phyloP scores from a whole-genome alignment of 1,140 invertebrate species.

The Danaus plexippus region DNA sequence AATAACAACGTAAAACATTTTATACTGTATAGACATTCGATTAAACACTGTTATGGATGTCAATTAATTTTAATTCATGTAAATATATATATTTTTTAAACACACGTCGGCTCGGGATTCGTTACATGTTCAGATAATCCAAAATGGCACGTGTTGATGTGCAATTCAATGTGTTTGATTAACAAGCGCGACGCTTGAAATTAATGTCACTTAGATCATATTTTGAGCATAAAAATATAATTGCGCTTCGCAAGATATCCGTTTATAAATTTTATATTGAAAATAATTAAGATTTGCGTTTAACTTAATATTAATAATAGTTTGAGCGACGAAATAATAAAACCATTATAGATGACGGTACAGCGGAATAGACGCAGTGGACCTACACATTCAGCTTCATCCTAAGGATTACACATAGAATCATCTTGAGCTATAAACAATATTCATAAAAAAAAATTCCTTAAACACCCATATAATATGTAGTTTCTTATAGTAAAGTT shows the following conservation, averaged over 20 bases:
- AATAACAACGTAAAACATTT: slow-evolving; percentile 65
- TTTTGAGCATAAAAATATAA: too few species aligned
- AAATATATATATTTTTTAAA: slow-evolving; percentile 4
- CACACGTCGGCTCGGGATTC: slow-evolving; percentile 16
- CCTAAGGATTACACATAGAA: slow-evolving; percentile 45
- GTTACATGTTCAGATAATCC: slow-evolving; percentile 36
- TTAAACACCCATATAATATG: slow-evolving; percentile 55
- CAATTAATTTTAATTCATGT: slow-evolving; percentile 1
- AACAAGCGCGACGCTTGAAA: too few species aligned
- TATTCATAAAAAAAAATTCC: slow-evolving; percentile 47
- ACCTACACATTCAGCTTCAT: slow-evolving; percentile 60
- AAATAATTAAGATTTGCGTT: slow-evolving; percentile 3
- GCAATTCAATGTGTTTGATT: not conserved
- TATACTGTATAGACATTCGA: slow-evolving; percentile 43
- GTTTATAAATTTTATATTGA: slow-evolving; percentile 11
- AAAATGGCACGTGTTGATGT: slow-evolving; percentile 40
- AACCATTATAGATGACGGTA: slow-evolving; percentile 20
- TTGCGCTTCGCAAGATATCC: not conserved
- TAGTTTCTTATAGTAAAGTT: slow-evolving; percentile 40
- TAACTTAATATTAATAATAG: slow-evolving; percentile 16
- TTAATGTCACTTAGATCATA: too few species aligned
- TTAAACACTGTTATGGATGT: slow-evolving; percentile 41
- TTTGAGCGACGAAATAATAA: slow-evolving; percentile 18
- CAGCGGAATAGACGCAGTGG: slow-evolving; percentile 42
- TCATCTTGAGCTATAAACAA: slow-evolving; percentile 51